Percentiles rank a stretch among this genome's conserved stretches.
These are phyloP conservation scores for Passerina amoena DNA, from an alignment of 2,113 vertebrate species.

Conservation along the genomic window DNA sequence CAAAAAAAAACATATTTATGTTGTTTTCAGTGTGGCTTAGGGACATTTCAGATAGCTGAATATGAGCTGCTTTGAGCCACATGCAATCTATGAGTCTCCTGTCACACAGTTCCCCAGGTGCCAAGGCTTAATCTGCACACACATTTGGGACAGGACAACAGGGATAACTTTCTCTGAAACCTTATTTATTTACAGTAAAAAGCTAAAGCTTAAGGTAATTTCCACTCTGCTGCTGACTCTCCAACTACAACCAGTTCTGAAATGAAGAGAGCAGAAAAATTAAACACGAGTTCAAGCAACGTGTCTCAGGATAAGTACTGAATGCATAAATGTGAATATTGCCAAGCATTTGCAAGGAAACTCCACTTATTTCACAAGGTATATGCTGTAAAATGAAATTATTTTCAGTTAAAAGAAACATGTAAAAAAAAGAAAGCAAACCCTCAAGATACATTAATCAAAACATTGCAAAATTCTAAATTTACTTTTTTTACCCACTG, in stretches of 20 bases:
- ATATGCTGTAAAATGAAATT: background rate
- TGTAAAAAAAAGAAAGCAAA: background rate
- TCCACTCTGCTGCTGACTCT: background rate
- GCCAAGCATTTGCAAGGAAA: background rate
- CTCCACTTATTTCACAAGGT: background rate
- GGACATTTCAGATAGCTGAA: background rate
- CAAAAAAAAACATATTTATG: background rate
- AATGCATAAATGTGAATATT: background rate
- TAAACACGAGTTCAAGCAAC: background rate
- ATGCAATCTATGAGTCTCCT: fast-evolving
- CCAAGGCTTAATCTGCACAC: background rate
- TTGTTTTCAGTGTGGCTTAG: background rate
- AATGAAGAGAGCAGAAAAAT: background rate
- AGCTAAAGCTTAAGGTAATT: background rate
- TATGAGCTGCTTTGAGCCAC: background rate
- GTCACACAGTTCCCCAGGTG: background rate
- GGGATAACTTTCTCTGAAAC: background rate
- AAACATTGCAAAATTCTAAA: background rate
- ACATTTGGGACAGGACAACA: fast-evolving
- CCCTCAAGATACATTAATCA: background rate
- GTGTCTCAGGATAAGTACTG: background rate
- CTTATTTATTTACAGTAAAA: background rate
- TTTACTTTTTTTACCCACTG: fast-evolving
- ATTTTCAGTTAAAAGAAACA: background rate
- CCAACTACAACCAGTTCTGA: background rate